Evolutionary conservation across 2,888 invertebrate species (phyloP).

Genomic region (Lycaena phlaeas): DNA sequence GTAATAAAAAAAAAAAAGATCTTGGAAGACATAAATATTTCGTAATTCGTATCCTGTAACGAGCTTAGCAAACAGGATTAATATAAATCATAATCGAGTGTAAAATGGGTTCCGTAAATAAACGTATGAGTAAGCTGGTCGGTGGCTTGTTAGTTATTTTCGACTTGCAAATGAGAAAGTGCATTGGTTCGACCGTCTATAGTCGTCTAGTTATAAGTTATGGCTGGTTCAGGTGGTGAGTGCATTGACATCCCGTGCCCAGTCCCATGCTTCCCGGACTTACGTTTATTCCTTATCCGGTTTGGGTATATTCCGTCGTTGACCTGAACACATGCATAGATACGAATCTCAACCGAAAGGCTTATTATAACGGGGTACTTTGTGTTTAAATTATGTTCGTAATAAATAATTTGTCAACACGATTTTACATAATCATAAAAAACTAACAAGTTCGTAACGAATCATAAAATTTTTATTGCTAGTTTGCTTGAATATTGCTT

Average conservation of each 20-base stretch:
- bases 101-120: constrained; percentile 45
- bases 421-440: background rate
- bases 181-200: constrained; percentile 34
- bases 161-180: constrained; percentile 62
- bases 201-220: background rate
- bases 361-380: background rate
- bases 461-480: constrained; percentile 2
- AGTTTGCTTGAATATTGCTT: background rate
- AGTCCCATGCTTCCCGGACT: constrained; percentile 16
- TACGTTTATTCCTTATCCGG: constrained; percentile 21
- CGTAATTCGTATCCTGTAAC: too few relatives aligned
- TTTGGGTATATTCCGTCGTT: constrained; percentile 17
- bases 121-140: constrained; percentile 46
- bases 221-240: constrained; percentile 10
- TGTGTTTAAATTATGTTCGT: background rate
- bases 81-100: constrained; percentile 18
- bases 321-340: background rate
- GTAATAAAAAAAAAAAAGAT: too few relatives aligned
- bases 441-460: background rate
- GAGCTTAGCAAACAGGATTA: too few relatives aligned
- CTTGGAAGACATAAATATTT: too few relatives aligned
- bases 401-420: constrained; percentile 1
- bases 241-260: too few relatives aligned
- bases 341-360: background rate
- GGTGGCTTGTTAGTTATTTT: constrained; percentile 39